Evolutionary conservation across 2,888 invertebrate species (phyloP).

Genomic region (Panzeria rudis): DNA sequence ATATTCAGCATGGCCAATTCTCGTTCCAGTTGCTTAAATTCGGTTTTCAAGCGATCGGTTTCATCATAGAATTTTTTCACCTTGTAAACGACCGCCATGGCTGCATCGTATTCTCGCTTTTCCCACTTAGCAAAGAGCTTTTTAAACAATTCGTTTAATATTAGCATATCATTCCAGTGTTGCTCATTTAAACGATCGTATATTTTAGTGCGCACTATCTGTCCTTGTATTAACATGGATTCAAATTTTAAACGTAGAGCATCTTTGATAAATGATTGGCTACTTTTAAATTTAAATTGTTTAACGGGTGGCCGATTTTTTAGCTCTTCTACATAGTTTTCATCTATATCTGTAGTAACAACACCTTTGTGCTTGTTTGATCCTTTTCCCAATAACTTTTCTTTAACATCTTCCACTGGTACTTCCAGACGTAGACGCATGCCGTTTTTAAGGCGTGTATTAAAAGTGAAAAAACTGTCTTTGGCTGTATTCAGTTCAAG

Average conservation of each 20-base stretch:
- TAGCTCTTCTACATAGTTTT: slow-evolving; percentile 81
- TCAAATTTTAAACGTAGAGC: slow-evolving; percentile 81
- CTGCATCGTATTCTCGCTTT: slow-evolving; percentile 80
- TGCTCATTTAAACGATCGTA: slow-evolving; percentile 79
- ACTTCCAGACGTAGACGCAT: slow-evolving; percentile 81
- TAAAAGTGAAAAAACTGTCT: slow-evolving; percentile 82
- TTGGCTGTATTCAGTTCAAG: slow-evolving; percentile 75
- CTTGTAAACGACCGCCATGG: slow-evolving; percentile 80
- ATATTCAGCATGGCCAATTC: slow-evolving; percentile 79
- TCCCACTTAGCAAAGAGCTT: slow-evolving; percentile 81
- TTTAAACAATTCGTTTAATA: slow-evolving; percentile 77
- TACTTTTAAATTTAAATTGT: slow-evolving; percentile 79
- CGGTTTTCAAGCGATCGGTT: slow-evolving; percentile 78
- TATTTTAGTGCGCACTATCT: slow-evolving; percentile 80
- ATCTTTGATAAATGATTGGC: slow-evolving; percentile 78
- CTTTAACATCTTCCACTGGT: slow-evolving; percentile 75
- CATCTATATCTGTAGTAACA: slow-evolving; percentile 82
- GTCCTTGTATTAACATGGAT: slow-evolving; percentile 80
- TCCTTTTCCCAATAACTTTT: slow-evolving; percentile 77
- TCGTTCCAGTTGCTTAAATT: slow-evolving; percentile 76
- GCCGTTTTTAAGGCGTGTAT: slow-evolving; percentile 79
- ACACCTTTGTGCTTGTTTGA: slow-evolving; percentile 76
- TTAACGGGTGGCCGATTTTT: slow-evolving; percentile 78
- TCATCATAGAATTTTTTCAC: slow-evolving; percentile 81
- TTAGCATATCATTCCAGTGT: slow-evolving; percentile 79